Base-by-base conservation (phyloP, 2,113 vertebrate genomes). In the Alosa alosa region DNA sequence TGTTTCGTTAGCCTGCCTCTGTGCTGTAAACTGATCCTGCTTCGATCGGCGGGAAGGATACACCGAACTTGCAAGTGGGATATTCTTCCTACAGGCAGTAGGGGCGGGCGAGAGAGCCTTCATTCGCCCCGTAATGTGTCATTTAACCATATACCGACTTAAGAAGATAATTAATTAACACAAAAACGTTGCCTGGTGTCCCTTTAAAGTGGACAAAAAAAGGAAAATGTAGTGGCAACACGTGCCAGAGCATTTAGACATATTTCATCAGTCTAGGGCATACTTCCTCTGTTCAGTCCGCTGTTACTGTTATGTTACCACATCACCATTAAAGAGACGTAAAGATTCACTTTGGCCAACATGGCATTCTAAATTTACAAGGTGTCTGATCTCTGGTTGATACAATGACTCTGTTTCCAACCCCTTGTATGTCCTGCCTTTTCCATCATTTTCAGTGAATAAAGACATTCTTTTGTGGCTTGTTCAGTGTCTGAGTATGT, bases 381-480 rank as follows among this genome's bases (percentile, higher is more conserved):
- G 6, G n/a, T 72, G 72, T 78, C 13, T 36, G 39, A 41, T 31
- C 11, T 39, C 36, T 55, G 9, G 20, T 64, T 72, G 25, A 36
- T 72, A 13, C 64, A 64, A n/a, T 72, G 64, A 72, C 72, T 78
- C 6, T 72, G 64, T 72, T 72, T 31, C 13, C 17, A 78, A 39
- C 25, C 31, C 13, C 31, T 78, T 11, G 5, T 78, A 36, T 15
- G 72, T 78, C 11, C 31, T 15, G 3, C 72, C 25, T 78, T 78
- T 41, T 2, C n/a, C n/a, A 39, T 78, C 0, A 78, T 15, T 78
- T 39, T 78, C 72, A 78, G 72, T 39, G 72, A 78, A 78, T 78
- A 78, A 78, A 78, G 72, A 78, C 31, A 78, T 78, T 78, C 31
- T 78, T 78, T 78, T 17, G 72, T 78, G 72, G 72, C 72, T 36